Evolutionary conservation across 1,140 invertebrate genomes (phyloP).

Genomic region (Caenorhabditis briggsae): DNA sequence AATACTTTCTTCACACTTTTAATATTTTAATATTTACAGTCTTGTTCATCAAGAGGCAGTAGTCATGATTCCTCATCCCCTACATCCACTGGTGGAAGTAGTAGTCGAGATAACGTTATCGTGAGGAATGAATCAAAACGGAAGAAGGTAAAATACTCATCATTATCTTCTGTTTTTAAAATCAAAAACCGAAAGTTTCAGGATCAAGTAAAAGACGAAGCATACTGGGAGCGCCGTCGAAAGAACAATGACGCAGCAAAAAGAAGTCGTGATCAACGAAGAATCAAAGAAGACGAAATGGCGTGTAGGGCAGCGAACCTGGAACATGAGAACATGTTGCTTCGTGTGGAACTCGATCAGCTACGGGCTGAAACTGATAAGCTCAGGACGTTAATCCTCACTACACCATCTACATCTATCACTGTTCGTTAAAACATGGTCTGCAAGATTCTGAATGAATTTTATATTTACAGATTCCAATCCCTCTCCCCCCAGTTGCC

Average conservation of each 20-base stretch:
- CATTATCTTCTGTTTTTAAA: too few species aligned
- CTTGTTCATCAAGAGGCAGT: conserved; percentile 31
- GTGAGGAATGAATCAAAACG: conserved; percentile 38
- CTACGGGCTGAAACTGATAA: conserved; percentile 35
- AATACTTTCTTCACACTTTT: background rate
- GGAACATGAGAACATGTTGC: conserved; percentile 84
- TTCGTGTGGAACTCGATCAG: conserved; percentile 21
- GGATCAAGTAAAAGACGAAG: conserved; percentile 83
- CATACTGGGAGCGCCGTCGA: conserved; percentile 87
- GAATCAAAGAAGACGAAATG: conserved; percentile 91
- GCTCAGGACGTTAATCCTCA: conserved; percentile 15
- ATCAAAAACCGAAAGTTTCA: background rate
- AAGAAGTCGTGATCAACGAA: conserved; percentile 88
- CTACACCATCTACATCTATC: conserved; percentile 19
- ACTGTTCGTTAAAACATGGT: background rate
- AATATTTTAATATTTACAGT: background rate
- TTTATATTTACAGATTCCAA: conserved; percentile 30
- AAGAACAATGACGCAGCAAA: conserved; percentile 97
- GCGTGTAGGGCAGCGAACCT: conserved; percentile 88
- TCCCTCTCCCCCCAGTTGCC: background rate
- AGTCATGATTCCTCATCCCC: conserved; percentile 41
- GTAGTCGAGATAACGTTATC: conserved; percentile 29
- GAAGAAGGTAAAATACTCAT: background rate
- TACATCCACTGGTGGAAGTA: conserved; percentile 27
- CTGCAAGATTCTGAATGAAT: background rate